These are phyloP conservation scores for Bungarus multicinctus DNA, from an alignment of 2,113 vertebrate species.

Conservation along the genomic window DNA sequence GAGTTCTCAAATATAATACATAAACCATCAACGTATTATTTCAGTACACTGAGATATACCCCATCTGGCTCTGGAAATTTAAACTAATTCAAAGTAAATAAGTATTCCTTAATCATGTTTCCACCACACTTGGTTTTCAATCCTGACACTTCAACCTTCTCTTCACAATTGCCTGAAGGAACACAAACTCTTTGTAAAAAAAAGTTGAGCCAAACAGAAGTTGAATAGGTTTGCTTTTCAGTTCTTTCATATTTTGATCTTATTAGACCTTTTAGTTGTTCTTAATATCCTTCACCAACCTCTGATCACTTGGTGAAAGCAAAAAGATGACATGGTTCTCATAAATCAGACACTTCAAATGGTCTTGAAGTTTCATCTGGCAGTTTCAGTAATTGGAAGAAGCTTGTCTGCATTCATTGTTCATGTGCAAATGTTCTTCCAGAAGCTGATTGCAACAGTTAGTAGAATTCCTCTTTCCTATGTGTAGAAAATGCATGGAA, in stretches of 20 bases:
- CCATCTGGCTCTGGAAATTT: not conserved
- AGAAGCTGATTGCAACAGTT: not conserved
- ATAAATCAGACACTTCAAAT: not conserved
- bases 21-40: not conserved
- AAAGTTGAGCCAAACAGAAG: not conserved
- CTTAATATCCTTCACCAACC: not conserved
- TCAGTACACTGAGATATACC: not conserved
- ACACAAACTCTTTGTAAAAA: not conserved
- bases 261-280: not conserved
- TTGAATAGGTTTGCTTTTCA: not conserved
- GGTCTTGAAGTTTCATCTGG: not conserved
- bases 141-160: not conserved
- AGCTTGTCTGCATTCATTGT: not conserved
- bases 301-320: not conserved
- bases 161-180: not conserved
- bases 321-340: not conserved
- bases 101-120: not conserved
- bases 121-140: not conserved
- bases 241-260: not conserved
- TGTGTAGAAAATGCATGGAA: not conserved
- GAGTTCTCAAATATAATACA: not conserved
- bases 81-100: not conserved
- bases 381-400: not conserved
- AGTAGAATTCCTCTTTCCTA: not conserved
- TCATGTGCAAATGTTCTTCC: not conserved